Conservation (phyloP, 2,113 vertebrate species). For the Leptobrachium ailaonicum region DNA sequence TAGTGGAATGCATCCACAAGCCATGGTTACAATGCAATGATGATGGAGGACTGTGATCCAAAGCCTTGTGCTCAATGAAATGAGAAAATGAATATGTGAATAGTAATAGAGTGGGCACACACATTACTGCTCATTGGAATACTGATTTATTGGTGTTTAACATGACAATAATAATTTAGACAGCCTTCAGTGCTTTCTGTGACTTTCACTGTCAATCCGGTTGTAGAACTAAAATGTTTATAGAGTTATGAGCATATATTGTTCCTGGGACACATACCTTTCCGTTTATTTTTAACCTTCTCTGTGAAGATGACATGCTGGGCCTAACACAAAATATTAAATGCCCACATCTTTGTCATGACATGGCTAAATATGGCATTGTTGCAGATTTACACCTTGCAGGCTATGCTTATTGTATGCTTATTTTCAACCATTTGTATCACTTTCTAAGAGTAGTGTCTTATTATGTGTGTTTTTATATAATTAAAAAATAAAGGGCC, state of each 20-base stretch:
- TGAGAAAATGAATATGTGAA: constrained; percentile 48
- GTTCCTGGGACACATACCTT: not conserved
- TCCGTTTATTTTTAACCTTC: constrained; percentile 2
- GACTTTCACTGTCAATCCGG: constrained; percentile 38
- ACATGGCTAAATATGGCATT: too few species aligned
- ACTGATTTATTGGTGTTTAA: constrained; percentile 49
- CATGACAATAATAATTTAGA: constrained; percentile 49
- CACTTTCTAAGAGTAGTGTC: too few species aligned
- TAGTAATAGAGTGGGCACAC: constrained; percentile 43
- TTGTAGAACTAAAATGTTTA: constrained; percentile 40
- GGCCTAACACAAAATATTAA: not conserved
- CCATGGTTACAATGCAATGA: constrained; percentile 36
- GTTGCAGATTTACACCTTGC: too few species aligned
- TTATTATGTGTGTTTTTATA: too few species aligned
- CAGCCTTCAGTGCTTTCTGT: constrained; percentile 34
- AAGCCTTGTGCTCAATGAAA: constrained; percentile 43
- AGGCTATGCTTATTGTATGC: too few species aligned
- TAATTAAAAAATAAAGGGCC: too few species aligned
- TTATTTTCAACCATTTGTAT: too few species aligned
- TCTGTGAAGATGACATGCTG: constrained; percentile 1
- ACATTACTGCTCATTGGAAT: constrained; percentile 44
- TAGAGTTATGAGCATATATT: constrained; percentile 29
- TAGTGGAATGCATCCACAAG: constrained; percentile 42
- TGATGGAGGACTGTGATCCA: constrained; percentile 46
- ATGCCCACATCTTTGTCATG: not conserved